Evolutionary conservation across 1,140 invertebrate genomes (phyloP), one percentile per base, ranked within the genome.

Genomic region (Cyrtorhinus lividipennis): DNA sequence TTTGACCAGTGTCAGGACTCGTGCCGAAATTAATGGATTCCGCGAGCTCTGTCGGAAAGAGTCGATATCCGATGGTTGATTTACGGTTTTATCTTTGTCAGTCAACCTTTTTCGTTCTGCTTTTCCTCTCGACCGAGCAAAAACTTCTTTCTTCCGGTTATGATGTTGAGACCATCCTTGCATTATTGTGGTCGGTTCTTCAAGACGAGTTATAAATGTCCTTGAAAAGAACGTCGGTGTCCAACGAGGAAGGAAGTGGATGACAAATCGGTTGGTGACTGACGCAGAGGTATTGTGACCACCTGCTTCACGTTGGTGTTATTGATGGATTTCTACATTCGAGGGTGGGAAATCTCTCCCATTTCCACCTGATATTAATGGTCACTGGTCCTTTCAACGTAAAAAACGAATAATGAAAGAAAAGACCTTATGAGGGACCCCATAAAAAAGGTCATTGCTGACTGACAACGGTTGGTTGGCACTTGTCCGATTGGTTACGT

Each of bases 261-360:
- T 53, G 48, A 53, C 48, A 53, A 53, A 53, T 53, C 48, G 48
- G 48, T 5, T 10, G 48, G 48, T 53, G 48, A 53, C 48, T 53
- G 48, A 53, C 48, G 48, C 12, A 22, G 20, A 12, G 48, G 48
- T 53, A 53, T 53, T 38, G 48, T 53, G 48, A 53, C 48, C 48
- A 53, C 48, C 48, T 53, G 48, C 48, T 53, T 53, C 48, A 15
- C 20, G 10, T 20, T 20, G 5, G 48, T 13, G 48, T 53, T 53
- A 53, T 53, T 53, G 48, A 53, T 53, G 48, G 48, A 53, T 53
- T 53, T 53, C 20, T 20, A 53, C 5, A 20, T 53, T 5, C 48
- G 30, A 15, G 48, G 48, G 18, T 8, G 48, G 18, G 48, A 53
- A 53, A 53, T 10, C 18, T 20, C 48, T 53, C 18, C 20, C 48